Conservation (phyloP, 2,113 vertebrate genomes). For the Cavia porcellus region DNA sequence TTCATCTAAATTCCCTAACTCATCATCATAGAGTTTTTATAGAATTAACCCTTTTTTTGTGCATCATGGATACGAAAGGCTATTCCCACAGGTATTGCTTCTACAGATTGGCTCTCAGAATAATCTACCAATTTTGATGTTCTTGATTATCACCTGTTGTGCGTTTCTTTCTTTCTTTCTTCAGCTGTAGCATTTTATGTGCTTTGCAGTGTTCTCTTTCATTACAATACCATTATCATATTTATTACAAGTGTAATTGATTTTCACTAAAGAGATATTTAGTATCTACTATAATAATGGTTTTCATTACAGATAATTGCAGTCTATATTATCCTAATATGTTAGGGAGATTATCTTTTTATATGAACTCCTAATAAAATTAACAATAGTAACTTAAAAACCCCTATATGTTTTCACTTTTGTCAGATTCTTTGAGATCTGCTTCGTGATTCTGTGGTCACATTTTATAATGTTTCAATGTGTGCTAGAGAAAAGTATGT, state of each 20-base stretch:
- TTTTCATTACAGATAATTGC: constrained; percentile 1
- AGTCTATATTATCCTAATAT: not conserved
- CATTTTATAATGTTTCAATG: constrained; percentile 20
- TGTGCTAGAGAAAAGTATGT: not conserved
- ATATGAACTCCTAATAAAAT: not conserved
- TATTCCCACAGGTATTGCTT: not conserved
- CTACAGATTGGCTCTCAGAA: constrained; percentile 2
- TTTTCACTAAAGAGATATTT: not conserved
- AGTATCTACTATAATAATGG: not conserved
- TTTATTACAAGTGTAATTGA: not conserved
- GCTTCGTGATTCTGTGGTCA: not conserved
- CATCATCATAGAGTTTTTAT: too few relatives aligned
- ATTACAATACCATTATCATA: not conserved
- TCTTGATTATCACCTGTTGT: not conserved
- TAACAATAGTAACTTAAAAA: not conserved
- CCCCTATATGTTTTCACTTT: not conserved
- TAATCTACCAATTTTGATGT: not conserved
- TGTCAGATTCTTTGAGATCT: not conserved
- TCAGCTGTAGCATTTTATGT: not conserved
- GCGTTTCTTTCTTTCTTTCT: not conserved
- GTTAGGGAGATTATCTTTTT: not conserved
- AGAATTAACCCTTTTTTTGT: too few relatives aligned
- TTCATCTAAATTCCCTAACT: too few relatives aligned
- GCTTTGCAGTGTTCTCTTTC: constrained; percentile 14
- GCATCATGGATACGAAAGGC: too few relatives aligned